A percentile compares a stretch with the other conserved stretches of the same genome.
phyloP scores from a whole-genome alignment of 2,888 invertebrate species.

The Gari tellinella region DNA sequence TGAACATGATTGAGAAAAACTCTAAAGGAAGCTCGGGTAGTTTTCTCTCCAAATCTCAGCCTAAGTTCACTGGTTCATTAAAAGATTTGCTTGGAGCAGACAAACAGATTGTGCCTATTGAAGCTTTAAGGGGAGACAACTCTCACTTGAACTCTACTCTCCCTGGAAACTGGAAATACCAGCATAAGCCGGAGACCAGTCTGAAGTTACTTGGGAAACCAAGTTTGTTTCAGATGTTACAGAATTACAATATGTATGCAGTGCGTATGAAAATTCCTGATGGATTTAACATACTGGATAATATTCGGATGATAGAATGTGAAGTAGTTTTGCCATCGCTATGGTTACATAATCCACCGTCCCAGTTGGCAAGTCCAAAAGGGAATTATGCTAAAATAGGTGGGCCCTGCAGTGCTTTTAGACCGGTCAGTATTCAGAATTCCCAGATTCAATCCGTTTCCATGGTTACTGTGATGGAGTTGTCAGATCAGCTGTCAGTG shows the following conservation, averaged over 20 bases:
- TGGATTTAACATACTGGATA: conserved; percentile 53
- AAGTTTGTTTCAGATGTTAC: conserved; percentile 73
- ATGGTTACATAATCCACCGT: conserved; percentile 36
- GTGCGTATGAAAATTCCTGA: conserved; percentile 62
- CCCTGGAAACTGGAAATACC: conserved; percentile 6
- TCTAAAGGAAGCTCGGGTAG: conserved; percentile 18
- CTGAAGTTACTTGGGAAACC: conserved; percentile 58
- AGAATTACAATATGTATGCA: conserved; percentile 69
- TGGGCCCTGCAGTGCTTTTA: conserved; percentile 76
- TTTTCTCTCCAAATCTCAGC: conserved; percentile 49
- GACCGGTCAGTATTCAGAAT: conserved; percentile 58
- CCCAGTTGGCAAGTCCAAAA: conserved; percentile 55
- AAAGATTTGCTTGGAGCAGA: conserved; percentile 50
- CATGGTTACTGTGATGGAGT: conserved; percentile 63
- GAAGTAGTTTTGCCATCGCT: conserved; percentile 58
- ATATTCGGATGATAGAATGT: conserved; percentile 60
- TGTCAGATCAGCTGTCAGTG: conserved; percentile 43
- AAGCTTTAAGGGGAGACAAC: conserved; percentile 44
- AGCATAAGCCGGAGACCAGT: conserved; percentile 40
- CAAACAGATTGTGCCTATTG: conserved; percentile 57
- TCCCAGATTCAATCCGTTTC: conserved; percentile 43
- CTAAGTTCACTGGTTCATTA: conserved; percentile 55
- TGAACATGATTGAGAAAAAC: conserved; percentile 43
- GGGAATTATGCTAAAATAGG: conserved; percentile 69
- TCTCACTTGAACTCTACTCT: conserved; percentile 36